These are phyloP conservation scores for Diuraphis noxia DNA, from an alignment of 1,140 invertebrate genomes.

Conservation along the genomic window DNA sequence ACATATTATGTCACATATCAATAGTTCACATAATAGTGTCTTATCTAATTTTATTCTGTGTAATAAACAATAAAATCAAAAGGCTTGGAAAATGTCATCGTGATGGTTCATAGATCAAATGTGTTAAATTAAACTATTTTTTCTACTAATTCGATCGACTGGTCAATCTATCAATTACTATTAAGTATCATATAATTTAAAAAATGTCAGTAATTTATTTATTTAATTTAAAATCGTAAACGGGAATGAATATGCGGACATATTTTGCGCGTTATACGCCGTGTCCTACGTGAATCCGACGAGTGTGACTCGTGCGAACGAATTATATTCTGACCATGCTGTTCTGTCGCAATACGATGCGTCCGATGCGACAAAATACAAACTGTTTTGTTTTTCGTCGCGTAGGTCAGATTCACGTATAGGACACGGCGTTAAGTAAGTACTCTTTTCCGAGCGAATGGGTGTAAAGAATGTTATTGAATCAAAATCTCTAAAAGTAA, in stretches of 20 bases:
- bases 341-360: no score
- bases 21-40: no score
- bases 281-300: no score
- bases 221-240: background rate
- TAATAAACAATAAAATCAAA: background rate
- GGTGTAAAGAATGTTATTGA: background rate
- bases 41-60: no score
- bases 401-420: no score
- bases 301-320: no score
- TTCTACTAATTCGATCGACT: background rate
- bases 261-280: no score
- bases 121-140: background rate
- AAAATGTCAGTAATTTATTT: background rate
- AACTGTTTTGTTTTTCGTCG: no score
- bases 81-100: background rate
- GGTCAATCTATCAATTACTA: background rate
- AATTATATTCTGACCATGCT: no score
- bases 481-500: background rate
- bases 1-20: no score
- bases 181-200: background rate
- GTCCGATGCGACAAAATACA: no score
- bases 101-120: background rate
- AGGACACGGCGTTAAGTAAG: no score
- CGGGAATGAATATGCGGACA: background rate
- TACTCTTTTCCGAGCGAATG: background rate